A percentile compares a stretch with the other conserved stretches of the same genome.
Conservation (phyloP, 2,797 vertebrate species). For the Bradypodion pumilum region DNA sequence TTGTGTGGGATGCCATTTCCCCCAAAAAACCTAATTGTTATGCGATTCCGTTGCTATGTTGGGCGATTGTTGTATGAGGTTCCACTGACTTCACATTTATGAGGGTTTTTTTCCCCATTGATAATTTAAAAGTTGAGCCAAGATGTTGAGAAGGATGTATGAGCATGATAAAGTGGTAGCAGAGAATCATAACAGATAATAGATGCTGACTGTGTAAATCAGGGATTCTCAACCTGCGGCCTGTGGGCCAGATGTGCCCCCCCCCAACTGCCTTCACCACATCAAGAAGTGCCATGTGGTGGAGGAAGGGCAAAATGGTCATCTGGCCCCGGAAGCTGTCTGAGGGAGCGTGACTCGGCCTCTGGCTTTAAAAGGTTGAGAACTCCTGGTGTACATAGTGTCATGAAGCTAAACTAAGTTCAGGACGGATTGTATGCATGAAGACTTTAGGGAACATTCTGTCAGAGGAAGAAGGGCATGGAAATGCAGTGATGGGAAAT, state of each 20-base stretch:
- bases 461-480: neutral
- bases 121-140: slow-evolving; percentile 38
- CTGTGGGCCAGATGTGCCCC: too few species aligned
- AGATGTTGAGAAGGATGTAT: slow-evolving; percentile 16
- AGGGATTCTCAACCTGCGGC: too few species aligned
- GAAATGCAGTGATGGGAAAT: neutral
- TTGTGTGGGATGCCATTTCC: too few species aligned
- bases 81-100: slow-evolving; percentile 26
- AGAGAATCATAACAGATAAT: neutral
- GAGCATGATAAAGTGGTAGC: neutral
- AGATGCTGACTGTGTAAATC: neutral
- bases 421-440: neutral
- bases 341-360: too few species aligned
- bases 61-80: too few species aligned
- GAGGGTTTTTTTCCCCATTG: slow-evolving; percentile 13
- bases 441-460: neutral
- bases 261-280: too few species aligned
- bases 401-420: neutral
- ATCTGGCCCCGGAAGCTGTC: too few species aligned
- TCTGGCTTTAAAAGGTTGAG: too few species aligned
- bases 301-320: too few species aligned
- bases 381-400: neutral
- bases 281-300: too few species aligned
- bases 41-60: too few species aligned
- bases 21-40: too few species aligned